Conservation (phyloP, 2,888 invertebrate species). For the Tineola bisselliella region DNA sequence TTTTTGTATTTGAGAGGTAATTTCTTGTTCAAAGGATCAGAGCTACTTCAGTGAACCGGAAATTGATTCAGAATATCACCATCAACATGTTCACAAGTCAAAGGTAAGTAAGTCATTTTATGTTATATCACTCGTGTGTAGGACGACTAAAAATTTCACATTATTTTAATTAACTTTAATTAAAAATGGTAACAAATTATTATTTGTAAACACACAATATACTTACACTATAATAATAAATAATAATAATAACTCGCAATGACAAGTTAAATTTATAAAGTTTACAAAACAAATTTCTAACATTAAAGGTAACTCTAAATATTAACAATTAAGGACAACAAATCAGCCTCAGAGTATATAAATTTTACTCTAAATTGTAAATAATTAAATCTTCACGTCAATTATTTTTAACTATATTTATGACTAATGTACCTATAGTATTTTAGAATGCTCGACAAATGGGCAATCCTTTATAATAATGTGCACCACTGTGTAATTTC, state of each 20-base stretch:
- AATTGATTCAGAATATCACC: slow-evolving; percentile 92
- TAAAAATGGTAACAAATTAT: slow-evolving; percentile 37
- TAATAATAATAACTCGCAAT: slow-evolving; percentile 34
- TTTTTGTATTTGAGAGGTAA: not conserved
- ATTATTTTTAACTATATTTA: no score
- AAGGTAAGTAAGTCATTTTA: slow-evolving; percentile 74
- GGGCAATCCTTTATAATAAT: slow-evolving; percentile 73
- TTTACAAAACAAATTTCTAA: not conserved
- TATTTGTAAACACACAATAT: not conserved
- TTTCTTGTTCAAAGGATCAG: slow-evolving; percentile 69
- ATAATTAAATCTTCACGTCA: not conserved
- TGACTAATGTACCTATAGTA: no score
- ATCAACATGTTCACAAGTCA: slow-evolving; percentile 92
- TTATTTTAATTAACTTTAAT: slow-evolving; percentile 13
- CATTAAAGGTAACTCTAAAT: not conserved
- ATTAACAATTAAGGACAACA: not conserved
- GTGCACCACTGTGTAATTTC: slow-evolving; percentile 77
- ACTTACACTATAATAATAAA: slow-evolving; percentile 41
- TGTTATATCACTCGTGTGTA: not conserved
- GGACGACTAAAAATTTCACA: not conserved
- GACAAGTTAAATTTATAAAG: slow-evolving; percentile 24
- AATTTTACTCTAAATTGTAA: not conserved
- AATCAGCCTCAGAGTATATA: not conserved
- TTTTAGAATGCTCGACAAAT: slow-evolving; percentile 71
- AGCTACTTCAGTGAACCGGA: slow-evolving; percentile 96